Conservation (phyloP, 2,113 vertebrate species). For the Burhinus oedicnemus region DNA sequence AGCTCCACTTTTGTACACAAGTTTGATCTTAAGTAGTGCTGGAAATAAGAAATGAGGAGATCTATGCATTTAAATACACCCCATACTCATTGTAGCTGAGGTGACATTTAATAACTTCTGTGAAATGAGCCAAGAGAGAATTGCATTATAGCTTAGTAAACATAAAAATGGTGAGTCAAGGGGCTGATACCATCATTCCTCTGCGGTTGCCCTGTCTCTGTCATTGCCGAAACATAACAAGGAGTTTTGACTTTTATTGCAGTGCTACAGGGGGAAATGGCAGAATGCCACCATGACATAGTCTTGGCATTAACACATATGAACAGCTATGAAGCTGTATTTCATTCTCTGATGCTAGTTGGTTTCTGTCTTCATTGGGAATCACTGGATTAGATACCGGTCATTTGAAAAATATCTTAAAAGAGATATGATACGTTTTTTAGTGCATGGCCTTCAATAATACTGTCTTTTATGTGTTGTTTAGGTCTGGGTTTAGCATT, state of each 20-base stretch:
- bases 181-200: background rate
- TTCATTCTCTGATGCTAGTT: background rate
- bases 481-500: conserved; percentile 94
- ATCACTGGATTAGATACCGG: background rate
- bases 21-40: background rate
- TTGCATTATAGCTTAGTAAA: conserved; percentile 14
- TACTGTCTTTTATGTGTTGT: conserved; percentile 37
- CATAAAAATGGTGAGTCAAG: conserved; percentile 19
- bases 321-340: background rate
- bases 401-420: background rate
- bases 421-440: background rate
- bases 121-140: conserved; percentile 37
- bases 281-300: background rate
- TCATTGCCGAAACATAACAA: background rate
- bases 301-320: background rate
- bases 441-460: conserved; percentile 22
- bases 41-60: background rate
- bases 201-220: background rate
- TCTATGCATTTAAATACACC: conserved; percentile 25
- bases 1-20: background rate
- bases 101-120: conserved; percentile 44
- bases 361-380: background rate
- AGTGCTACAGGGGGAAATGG: background rate
- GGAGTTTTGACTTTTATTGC: background rate
- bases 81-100: background rate